Evolutionary conservation across 2,888 invertebrate species (phyloP), one percentile per base, ranked within the genome.

Genomic region (Limnephilus lunatus): DNA sequence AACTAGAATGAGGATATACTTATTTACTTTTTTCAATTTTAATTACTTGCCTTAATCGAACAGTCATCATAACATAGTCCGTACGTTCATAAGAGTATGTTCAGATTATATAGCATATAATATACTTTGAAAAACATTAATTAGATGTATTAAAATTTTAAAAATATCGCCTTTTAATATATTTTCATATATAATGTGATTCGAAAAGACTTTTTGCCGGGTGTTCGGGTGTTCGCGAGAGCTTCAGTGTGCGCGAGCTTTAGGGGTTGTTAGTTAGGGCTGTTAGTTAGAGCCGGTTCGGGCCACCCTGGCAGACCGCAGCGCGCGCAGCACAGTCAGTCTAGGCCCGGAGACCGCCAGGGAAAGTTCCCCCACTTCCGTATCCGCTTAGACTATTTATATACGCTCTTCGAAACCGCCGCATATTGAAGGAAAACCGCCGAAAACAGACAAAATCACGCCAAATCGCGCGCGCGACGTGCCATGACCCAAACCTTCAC

Each of bases 321-420:
- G 48, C 83, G 91, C 89, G 44, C 85, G 82, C 86, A 32, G 31
- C 35, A 39, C 25, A 87, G 82, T 90, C 93, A 93, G 93, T 93
- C 86, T 91, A 81, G 86, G 92, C 90, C 82, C 87, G 91, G 89
- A 68, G 88, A 92, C 85, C 86, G 92, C 91, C 85, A 87, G 91
- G 92, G 89, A 92, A 92, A 90, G 91, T 91, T 80, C 90, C 48
- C 90, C 19, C 89, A 81, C 81, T 81, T 83, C 90, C 90, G 90
- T 83, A 48, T 90, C 89, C 89, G 89, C 81, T 81, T 44, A 81
- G 90, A 53, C 90, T 90, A 90, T 90, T 83, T 82, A 90, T 90
- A 53, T 83, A 39, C 83, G 25, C 83, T 81, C 44, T 89, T 44
- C 15, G 48, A 53, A 80, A 25, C 32, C 32, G 90, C 82, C 81